Evolutionary conservation across 1,140 invertebrate species (phyloP).

Genomic region (Brachionus rotundiformis): DNA sequence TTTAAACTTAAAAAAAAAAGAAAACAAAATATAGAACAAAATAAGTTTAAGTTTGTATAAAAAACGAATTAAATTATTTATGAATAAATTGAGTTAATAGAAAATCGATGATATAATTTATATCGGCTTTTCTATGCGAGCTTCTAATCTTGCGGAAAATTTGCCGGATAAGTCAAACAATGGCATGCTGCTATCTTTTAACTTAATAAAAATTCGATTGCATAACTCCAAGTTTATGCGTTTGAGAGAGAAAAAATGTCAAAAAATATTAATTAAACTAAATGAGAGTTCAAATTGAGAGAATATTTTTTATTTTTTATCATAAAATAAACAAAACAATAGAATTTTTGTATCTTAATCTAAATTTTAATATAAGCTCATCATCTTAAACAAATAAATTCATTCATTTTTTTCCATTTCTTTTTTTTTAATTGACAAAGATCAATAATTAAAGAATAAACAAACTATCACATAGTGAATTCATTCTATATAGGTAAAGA

Average conservation of each 20-base stretch:
- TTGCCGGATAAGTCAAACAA: conserved; percentile 6
- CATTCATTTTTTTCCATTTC: background rate
- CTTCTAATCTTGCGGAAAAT: background rate
- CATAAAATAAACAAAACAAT: no score
- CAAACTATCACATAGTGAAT: no score
- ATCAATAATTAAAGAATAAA: background rate
- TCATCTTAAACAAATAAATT: background rate
- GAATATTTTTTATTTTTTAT: no score
- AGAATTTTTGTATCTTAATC: background rate
- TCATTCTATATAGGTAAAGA: no score
- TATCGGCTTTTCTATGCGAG: background rate
- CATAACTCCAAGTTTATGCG: background rate
- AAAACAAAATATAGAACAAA: no score
- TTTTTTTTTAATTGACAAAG: background rate
- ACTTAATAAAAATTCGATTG: background rate
- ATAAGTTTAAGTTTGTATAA: no score
- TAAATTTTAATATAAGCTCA: background rate
- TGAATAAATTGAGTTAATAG: no score
- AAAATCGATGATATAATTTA: background rate
- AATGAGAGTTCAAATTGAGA: no score
- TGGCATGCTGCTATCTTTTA: no score
- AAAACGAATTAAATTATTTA: no score
- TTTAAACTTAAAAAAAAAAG: no score
- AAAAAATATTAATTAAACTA: background rate
- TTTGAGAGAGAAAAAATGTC: background rate